Conservation (phyloP, 2,113 vertebrate genomes). For the Circaetus cinerascens region DNA sequence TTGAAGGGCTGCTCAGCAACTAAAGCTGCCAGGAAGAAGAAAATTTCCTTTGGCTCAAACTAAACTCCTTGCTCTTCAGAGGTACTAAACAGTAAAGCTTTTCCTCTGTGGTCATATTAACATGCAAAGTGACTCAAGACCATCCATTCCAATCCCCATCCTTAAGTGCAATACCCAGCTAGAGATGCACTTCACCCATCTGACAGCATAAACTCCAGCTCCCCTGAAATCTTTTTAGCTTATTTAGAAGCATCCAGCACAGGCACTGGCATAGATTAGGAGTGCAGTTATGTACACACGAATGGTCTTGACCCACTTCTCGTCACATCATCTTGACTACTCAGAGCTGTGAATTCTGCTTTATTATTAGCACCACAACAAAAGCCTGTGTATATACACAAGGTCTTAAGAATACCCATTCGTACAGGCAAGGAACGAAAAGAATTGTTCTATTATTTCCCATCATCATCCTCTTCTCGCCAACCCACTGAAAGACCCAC, state of each 20-base stretch:
- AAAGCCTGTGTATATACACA: background rate
- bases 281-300: constrained; percentile 5
- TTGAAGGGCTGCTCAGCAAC: background rate
- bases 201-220: background rate
- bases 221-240: background rate
- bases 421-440: background rate
- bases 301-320: constrained; percentile 49
- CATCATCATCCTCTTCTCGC: background rate
- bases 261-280: constrained; percentile 20
- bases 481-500: background rate
- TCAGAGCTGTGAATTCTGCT: background rate
- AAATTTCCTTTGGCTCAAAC: background rate
- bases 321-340: background rate
- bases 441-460: background rate
- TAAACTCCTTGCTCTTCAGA: background rate
- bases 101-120: background rate
- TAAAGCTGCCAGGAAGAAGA: background rate
- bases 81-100: background rate
- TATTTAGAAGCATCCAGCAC: constrained; percentile 16
- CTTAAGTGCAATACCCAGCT: background rate
- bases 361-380: constrained; percentile 46
- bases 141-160: background rate
- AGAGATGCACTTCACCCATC: background rate
- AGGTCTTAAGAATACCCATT: constrained; percentile 19
- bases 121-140: background rate